Percentiles rank a stretch among this genome's conserved stretches.
Conservation (phyloP, 92 coral and sea anemone species). For the Meandrina meandrites region DNA sequence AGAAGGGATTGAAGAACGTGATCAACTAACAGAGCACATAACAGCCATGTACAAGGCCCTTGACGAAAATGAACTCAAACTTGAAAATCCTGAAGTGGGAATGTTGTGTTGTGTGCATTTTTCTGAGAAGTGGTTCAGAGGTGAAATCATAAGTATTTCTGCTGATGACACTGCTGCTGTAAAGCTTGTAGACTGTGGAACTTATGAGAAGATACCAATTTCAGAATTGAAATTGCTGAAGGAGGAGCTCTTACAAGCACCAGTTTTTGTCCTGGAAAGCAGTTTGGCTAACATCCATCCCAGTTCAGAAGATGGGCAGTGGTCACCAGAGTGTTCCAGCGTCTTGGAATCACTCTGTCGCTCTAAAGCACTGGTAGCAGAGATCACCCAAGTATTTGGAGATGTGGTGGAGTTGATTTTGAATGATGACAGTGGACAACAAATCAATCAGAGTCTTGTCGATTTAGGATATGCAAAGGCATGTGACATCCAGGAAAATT, state of each 20-base stretch:
- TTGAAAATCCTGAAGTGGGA: slow-evolving; percentile 67
- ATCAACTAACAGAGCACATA: slow-evolving; percentile 5
- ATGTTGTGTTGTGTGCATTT: slow-evolving; percentile 76
- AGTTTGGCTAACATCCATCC: slow-evolving; percentile 59
- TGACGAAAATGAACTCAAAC: slow-evolving; percentile 45
- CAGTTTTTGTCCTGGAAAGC: slow-evolving; percentile 68
- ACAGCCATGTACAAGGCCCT: slow-evolving; percentile 56
- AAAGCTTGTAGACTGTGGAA: slow-evolving; percentile 83
- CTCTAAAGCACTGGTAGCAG: slow-evolving; percentile 28
- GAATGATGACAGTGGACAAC: slow-evolving; percentile 45
- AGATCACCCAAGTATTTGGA: slow-evolving; percentile 34
- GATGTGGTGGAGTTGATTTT: slow-evolving; percentile 30
- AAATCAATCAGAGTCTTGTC: slow-evolving; percentile 36
- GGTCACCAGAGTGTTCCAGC: slow-evolving; percentile 51
- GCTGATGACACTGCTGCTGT: slow-evolving; percentile 65
- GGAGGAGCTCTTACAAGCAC: slow-evolving; percentile 61
- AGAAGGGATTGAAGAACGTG: slow-evolving; percentile 36
- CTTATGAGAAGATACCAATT: slow-evolving; percentile 57
- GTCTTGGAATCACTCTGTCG: slow-evolving; percentile 48
- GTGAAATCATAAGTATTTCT: slow-evolving; percentile 54
- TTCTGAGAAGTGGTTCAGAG: slow-evolving; percentile 82
- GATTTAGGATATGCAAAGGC: slow-evolving; percentile 47
- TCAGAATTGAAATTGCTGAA: slow-evolving; percentile 58
- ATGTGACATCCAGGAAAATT: slow-evolving; percentile 18
- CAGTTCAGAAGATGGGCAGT: slow-evolving; percentile 39